Conservation (phyloP, 35 echinoderm and acorn worm genomes). For the Anneissia japonica region DNA sequence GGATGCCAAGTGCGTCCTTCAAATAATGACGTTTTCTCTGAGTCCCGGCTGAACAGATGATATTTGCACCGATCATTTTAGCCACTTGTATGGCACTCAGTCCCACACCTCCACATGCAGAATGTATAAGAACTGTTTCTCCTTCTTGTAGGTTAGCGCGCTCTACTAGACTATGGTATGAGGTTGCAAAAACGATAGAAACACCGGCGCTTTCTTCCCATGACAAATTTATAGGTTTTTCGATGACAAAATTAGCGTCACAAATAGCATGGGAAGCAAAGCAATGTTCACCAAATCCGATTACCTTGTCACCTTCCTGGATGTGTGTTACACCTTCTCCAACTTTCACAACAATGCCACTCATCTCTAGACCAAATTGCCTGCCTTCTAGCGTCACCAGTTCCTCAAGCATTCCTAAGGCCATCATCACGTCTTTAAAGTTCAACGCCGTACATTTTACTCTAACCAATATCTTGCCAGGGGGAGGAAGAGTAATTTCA, state of each 20-base stretch:
- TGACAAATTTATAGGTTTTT: slow-evolving; percentile 34
- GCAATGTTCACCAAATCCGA: slow-evolving; percentile 36
- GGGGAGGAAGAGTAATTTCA: slow-evolving; percentile 22
- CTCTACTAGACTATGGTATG: slow-evolving; percentile 62
- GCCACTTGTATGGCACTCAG: slow-evolving; percentile 66
- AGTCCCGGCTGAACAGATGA: slow-evolving; percentile 43
- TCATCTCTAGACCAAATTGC: slow-evolving; percentile 31
- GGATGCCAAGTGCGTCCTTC: slow-evolving; percentile 19
- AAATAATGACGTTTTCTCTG: slow-evolving; percentile 5
- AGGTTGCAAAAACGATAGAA: slow-evolving; percentile 40
- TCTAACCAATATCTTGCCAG: slow-evolving; percentile 48
- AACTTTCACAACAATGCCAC: slow-evolving; percentile 54
- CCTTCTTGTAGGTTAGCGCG: slow-evolving; percentile 54
- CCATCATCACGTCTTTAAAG: slow-evolving; percentile 52
- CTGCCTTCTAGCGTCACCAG: neutral
- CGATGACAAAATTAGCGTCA: slow-evolving; percentile 19
- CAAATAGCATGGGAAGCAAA: slow-evolving; percentile 53
- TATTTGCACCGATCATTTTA: slow-evolving; percentile 25
- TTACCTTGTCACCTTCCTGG: slow-evolving; percentile 39
- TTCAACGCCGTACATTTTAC: slow-evolving; percentile 40
- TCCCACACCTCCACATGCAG: slow-evolving; percentile 17
- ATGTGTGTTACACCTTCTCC: slow-evolving; percentile 26
- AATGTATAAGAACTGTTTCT: slow-evolving; percentile 56
- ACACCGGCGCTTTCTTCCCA: slow-evolving; percentile 14
- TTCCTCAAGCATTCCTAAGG: slow-evolving; percentile 11